These are phyloP conservation scores for Meloidogyne exigua DNA, from an alignment of 1,140 invertebrate genomes.

Conservation along the genomic window DNA sequence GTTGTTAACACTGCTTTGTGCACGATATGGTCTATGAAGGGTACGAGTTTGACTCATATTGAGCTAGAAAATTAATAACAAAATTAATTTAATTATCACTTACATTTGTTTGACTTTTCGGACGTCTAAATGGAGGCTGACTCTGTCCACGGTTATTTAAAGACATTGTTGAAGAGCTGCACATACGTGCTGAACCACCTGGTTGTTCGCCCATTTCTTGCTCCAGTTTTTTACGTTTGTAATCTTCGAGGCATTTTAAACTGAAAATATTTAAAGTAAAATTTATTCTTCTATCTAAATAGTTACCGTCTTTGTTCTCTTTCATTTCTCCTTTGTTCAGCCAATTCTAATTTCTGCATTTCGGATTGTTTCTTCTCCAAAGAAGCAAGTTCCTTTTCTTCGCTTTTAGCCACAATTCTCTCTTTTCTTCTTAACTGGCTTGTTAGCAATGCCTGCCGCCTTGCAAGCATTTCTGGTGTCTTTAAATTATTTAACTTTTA, in stretches of 20 bases:
- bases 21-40: constrained; percentile 23
- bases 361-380: constrained; percentile 83
- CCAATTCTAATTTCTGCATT: constrained; percentile 84
- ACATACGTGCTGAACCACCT: constrained; percentile 40
- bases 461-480: constrained; percentile 68
- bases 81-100: constrained; percentile 12
- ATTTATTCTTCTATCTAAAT: neutral
- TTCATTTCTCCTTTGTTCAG: constrained; percentile 82
- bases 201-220: constrained; percentile 56
- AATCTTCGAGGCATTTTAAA: constrained; percentile 60
- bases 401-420: constrained; percentile 76
- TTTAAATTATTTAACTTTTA: constrained; percentile 29
- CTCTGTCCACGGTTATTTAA: constrained; percentile 52
- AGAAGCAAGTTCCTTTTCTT: constrained; percentile 80
- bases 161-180: constrained; percentile 51
- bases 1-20: constrained; percentile 54
- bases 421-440: constrained; percentile 74
- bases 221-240: constrained; percentile 63
- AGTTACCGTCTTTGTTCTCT: constrained; percentile 54
- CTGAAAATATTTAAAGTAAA: constrained; percentile 37
- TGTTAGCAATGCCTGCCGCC: constrained; percentile 63
- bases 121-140: constrained; percentile 56
- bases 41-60: constrained; percentile 49
- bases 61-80: neutral
- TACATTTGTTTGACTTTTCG: constrained; percentile 63